Conservation (phyloP, 1,140 invertebrate genomes). For the Aphidius gifuensis region DNA sequence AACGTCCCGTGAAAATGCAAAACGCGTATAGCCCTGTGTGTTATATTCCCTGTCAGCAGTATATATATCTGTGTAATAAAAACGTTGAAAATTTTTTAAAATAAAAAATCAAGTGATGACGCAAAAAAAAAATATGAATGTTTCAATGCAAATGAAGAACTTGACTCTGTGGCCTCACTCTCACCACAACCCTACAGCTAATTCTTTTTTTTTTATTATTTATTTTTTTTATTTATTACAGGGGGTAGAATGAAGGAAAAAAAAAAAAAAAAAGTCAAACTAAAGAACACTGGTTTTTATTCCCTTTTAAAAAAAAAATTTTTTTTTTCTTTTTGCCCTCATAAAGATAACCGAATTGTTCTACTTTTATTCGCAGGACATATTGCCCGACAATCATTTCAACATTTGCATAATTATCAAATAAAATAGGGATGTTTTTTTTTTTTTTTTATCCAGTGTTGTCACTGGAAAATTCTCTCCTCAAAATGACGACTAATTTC, state of each 20-base stretch:
- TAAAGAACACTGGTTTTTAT: constrained; percentile 4
- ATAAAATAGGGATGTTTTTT: constrained; percentile 39
- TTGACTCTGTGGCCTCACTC: constrained; percentile 33
- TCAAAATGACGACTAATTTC: constrained; percentile 43
- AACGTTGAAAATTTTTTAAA: too few relatives aligned
- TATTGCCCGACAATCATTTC: constrained; percentile 54
- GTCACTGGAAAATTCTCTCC: constrained; percentile 12
- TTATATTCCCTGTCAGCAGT: too few relatives aligned
- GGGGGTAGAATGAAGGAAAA: constrained; percentile 2
- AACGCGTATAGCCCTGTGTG: constrained; percentile 40
- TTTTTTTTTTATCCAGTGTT: not conserved
- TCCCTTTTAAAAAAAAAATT: constrained; percentile 33
- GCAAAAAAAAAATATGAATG: constrained; percentile 35
- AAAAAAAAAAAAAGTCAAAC: constrained; percentile 2
- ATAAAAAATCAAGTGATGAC: constrained; percentile 31
- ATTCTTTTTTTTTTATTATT: constrained; percentile 11
- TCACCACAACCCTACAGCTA: constrained; percentile 16
- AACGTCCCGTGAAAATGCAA: constrained; percentile 44
- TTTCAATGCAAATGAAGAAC: constrained; percentile 53
- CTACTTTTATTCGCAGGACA: constrained; percentile 50
- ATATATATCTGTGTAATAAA: too few relatives aligned
- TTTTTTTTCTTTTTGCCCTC: constrained; percentile 29
- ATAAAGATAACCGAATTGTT: constrained; percentile 54
- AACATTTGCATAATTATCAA: constrained; percentile 56
- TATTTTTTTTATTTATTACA: too few relatives aligned